These are phyloP conservation scores for Poecile atricapillus DNA, from an alignment of 2,113 vertebrate genomes.

Conservation along the genomic window DNA sequence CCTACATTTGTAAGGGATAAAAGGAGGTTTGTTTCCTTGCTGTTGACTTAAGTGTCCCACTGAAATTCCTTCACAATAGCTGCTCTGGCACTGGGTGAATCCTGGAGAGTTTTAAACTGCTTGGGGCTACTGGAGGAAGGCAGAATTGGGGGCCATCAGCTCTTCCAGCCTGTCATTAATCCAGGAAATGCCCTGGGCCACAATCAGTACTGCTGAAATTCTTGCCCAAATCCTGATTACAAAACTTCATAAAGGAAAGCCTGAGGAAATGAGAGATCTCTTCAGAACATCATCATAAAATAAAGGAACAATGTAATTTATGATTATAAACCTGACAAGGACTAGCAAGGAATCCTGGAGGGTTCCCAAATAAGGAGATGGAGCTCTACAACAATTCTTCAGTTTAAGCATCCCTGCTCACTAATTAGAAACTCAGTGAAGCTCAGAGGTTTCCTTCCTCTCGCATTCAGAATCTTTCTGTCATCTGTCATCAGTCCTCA, in stretches of 20 bases:
- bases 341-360: not conserved
- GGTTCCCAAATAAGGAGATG: not conserved
- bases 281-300: not conserved
- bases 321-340: not conserved
- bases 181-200: constrained; percentile 14
- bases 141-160: not conserved
- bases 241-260: constrained; percentile 7
- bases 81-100: not conserved
- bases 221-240: not conserved
- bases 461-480: not conserved
- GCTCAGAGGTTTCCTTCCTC: not conserved
- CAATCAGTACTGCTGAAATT: not conserved
- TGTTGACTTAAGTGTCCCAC: not conserved
- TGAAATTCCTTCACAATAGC: not conserved
- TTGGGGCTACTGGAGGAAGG: not conserved
- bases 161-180: constrained; percentile 11
- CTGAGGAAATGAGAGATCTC: constrained; percentile 16
- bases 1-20: not conserved
- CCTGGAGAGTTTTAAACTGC: not conserved
- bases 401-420: not conserved
- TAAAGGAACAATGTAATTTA: not conserved
- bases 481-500: not conserved
- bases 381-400: not conserved
- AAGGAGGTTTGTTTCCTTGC: not conserved
- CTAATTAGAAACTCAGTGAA: not conserved